Base-by-base conservation (phyloP, 2,888 invertebrate genomes). In the Hylaea fasciaria region DNA sequence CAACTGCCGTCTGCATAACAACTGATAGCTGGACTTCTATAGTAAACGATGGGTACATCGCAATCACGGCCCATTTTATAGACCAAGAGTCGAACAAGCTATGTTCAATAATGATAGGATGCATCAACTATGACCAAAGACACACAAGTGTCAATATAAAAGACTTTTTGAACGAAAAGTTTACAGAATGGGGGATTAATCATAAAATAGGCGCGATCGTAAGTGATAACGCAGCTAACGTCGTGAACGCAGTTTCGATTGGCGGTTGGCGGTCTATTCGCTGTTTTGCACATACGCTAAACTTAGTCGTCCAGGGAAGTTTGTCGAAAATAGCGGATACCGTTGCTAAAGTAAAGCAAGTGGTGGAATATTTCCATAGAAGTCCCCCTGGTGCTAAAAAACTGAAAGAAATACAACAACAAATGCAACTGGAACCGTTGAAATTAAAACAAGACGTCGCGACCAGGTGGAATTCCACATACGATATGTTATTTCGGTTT, bases 211-310 rank as follows among this genome's bases (percentile, higher is more conserved):
- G 13, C 11, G 65, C 32, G 8, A 48, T 70, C n/a, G 64, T 66
- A 2, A 64, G 59, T 9, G 66, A 67, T 13, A 66, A 58, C 17
- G 58, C 58, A 5, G 8, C 55, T 4, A 63, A 63, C n/a, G 62
- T 64, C 10, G 14, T 61, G 16, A 50, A 35, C 14, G 66, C 66
- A 7, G 54, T 70, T 37, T 43, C 45, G 14, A 12, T 57, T 4
- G 64, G 64, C 12, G 63, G 44, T 5, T 68, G 66, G 70, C 55
- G 68, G 4, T 62, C 62, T 9, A 62, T 71, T 11, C 0, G 39
- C 9, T 72, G 72, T 39, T 72, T 67, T 32, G 73, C 69, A 0
- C 71, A 74, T 47, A 57, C 57, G 2, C 8, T 71, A 9, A 71
- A 73, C 62, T 45, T 70, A 11, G 57, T 59, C 2, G 69, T 72